Conservation (phyloP, 2,113 vertebrate species). For the Strigops habroptila region DNA sequence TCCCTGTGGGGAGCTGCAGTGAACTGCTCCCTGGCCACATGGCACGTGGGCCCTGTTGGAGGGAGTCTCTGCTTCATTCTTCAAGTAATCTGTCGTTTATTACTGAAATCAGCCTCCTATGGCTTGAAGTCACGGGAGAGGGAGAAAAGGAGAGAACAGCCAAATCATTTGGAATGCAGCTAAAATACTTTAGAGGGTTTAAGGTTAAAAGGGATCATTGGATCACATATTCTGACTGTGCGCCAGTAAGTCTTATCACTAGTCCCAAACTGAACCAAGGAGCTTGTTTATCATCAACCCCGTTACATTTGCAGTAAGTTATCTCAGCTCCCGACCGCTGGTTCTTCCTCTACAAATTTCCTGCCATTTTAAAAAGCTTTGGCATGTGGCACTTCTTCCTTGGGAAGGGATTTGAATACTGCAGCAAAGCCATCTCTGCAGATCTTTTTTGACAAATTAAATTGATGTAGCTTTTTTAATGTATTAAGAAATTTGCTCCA, state of each 20-base stretch:
- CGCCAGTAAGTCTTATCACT: background rate
- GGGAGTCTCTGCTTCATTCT: background rate
- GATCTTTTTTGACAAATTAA: background rate
- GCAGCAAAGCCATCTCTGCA: background rate
- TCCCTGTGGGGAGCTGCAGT: background rate
- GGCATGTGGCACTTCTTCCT: background rate
- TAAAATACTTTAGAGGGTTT: background rate
- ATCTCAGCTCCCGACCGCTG: background rate
- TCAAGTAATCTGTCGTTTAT: background rate
- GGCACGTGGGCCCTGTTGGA: background rate
- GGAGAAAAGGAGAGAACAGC: background rate
- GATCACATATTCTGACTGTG: background rate
- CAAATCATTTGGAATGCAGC: background rate
- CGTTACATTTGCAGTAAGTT: background rate
- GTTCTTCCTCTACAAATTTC: background rate
- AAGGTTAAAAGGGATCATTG: background rate
- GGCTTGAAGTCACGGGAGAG: background rate
- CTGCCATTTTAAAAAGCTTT: background rate
- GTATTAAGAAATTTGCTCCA: background rate
- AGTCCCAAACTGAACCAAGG: background rate
- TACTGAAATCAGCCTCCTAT: background rate
- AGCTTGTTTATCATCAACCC: background rate
- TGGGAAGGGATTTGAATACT: background rate
- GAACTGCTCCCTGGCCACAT: rapidly evolving
- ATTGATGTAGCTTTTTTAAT: background rate